Evolutionary conservation across 2,888 invertebrate species (phyloP), one percentile per base, ranked within the genome.

Genomic region (Leptothorax acervorum): DNA sequence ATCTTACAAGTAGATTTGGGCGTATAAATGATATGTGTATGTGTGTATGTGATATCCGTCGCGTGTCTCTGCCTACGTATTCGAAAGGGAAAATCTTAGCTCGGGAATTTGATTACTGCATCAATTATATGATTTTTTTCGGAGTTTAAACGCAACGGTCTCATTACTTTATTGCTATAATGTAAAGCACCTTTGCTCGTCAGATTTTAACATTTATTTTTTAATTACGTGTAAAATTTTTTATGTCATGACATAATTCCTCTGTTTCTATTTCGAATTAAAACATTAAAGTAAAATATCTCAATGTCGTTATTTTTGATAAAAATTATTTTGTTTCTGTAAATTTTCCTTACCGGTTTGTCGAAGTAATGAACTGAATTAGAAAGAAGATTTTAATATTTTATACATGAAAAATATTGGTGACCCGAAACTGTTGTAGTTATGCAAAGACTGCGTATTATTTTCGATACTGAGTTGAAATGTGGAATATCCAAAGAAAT

Each of bases 11-110:
- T 89, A 91, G 87, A 89, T 82, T 90, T 90, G 88, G 87, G 89
- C 86, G 87, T 92, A 88, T 87, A 89, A 91, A 92, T 91, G 91
- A 92, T 92, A 92, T 91, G 92, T 91, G 87, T 91, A 83, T 79
- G 87, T 89, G 53, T 84, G 82, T 87, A 84, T 89, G 86, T 87
- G 81, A 86, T 84, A 85, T 71, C 68, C 68, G 73, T 66, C 84
- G 68, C 87, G 73, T 66, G 78, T 65, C 63, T 63, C 51, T 83
- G 48, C 23, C 57, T 60, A 5, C 8, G 71, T 42, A 31, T 79
- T 60, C 81, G 70, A 87, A 84, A 82, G 74, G 85, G 85, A 85
- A 51, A 6, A 60, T 68, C 11, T 65, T 65, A 42, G n/a, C 48
- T 71, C 18, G 8, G 8, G 5, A 78, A 78, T 55, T 55, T 63